These are phyloP conservation scores for Chloroclysta siterata DNA, from an alignment of 2,888 invertebrate species.

Conservation along the genomic window DNA sequence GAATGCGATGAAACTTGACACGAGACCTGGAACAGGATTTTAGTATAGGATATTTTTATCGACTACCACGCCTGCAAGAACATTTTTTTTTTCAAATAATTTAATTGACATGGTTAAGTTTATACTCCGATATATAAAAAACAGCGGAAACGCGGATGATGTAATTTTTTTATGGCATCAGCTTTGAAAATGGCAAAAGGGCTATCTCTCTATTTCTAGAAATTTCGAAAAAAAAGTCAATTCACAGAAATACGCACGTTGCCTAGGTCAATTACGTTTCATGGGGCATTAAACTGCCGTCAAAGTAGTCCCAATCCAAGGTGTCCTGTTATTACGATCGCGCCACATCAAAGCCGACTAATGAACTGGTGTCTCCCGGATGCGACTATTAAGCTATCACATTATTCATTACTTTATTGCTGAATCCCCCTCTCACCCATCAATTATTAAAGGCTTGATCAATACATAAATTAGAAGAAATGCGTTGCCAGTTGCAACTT, in stretches of 20 bases:
- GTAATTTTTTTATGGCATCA: background rate
- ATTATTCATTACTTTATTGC: slow-evolving; percentile 76
- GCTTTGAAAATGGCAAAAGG: background rate
- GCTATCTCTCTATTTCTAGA: background rate
- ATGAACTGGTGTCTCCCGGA: slow-evolving; percentile 65
- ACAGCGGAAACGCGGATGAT: too few relatives aligned
- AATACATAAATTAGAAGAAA: slow-evolving; percentile 14
- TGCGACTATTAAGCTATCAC: slow-evolving; percentile 74
- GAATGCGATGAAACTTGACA: too few relatives aligned
- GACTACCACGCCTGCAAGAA: too few relatives aligned
- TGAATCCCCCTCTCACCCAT: slow-evolving; percentile 54
- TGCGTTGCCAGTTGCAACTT: slow-evolving; percentile 1
- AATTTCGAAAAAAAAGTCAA: background rate
- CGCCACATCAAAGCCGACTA: slow-evolving; percentile 64
- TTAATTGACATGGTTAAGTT: too few relatives aligned
- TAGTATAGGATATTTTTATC: too few relatives aligned
- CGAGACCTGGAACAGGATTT: too few relatives aligned
- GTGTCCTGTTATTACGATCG: slow-evolving; percentile 62
- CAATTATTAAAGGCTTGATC: slow-evolving; percentile 44
- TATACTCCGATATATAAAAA: too few relatives aligned
- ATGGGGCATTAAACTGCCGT: slow-evolving; percentile 46
- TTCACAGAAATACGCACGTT: slow-evolving; percentile 28
- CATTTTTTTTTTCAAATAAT: too few relatives aligned
- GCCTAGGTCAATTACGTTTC: slow-evolving; percentile 35
- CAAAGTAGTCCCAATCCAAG: slow-evolving; percentile 56